phyloP scores from a whole-genome alignment of 1,140 invertebrate genomes.

The Lepidostoma basale region DNA sequence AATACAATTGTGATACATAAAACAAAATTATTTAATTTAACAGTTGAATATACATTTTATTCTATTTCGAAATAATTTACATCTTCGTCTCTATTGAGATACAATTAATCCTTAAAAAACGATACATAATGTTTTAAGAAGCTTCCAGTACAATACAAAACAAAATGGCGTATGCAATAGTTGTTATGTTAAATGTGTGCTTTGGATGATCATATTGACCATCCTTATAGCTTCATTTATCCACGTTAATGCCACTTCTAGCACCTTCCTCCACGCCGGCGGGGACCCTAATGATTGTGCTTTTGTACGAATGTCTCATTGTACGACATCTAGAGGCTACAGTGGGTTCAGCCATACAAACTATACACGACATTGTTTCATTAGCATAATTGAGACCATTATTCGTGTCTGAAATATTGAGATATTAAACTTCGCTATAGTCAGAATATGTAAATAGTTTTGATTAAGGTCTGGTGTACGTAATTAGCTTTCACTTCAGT shows the following conservation, averaged over 20 bases:
- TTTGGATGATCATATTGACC: no score
- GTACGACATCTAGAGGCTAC: slow-evolving; percentile 31
- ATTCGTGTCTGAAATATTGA: slow-evolving; percentile 40
- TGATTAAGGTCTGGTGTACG: slow-evolving; percentile 18
- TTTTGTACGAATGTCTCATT: slow-evolving; percentile 42
- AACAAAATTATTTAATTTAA: no score
- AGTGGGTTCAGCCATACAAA: not conserved
- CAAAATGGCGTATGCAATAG: no score
- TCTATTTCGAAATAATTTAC: no score
- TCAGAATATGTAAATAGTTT: slow-evolving; percentile 24
- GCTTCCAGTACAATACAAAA: no score
- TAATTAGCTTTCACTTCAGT: slow-evolving; percentile 13
- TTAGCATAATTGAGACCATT: slow-evolving; percentile 41
- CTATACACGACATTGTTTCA: slow-evolving; percentile 35
- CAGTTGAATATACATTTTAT: no score
- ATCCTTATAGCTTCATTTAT: no score
- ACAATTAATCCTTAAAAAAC: no score
- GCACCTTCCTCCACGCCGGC: not conserved
- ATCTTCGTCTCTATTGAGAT: no score
- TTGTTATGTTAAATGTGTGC: no score
- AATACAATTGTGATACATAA: no score
- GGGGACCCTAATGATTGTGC: slow-evolving; percentile 45
- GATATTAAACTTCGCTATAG: slow-evolving; percentile 20
- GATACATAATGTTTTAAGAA: no score
- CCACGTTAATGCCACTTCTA: not conserved